Evolutionary conservation across 2,888 invertebrate genomes (phyloP).

Genomic region (Oxyteleia sp.): DNA sequence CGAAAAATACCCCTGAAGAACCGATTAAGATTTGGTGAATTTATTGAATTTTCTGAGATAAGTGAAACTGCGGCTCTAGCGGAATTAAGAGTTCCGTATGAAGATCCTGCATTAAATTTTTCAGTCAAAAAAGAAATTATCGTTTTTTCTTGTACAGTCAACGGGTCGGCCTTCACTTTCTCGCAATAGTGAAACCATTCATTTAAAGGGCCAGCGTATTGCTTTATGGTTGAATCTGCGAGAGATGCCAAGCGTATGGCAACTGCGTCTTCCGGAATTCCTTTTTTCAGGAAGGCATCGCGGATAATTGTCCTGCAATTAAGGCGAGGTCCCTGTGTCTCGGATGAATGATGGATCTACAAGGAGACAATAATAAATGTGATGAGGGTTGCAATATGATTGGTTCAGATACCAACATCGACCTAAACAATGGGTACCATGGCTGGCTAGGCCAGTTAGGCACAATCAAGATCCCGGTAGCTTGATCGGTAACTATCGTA

Average conservation of each 20-base stretch:
- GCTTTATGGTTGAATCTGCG: slow-evolving; percentile 67
- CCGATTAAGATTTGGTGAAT: slow-evolving; percentile 7
- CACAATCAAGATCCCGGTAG: slow-evolving; percentile 25
- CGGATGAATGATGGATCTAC: slow-evolving; percentile 27
- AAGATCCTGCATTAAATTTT: not conserved
- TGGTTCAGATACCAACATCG: slow-evolving; percentile 19
- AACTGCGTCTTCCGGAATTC: slow-evolving; percentile 35
- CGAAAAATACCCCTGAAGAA: slow-evolving; percentile 49
- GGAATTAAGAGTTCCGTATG: not conserved
- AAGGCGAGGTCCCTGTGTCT: not conserved
- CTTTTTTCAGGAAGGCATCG: slow-evolving; percentile 22
- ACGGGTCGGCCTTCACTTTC: slow-evolving; percentile 30
- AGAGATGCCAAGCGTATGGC: slow-evolving; percentile 71
- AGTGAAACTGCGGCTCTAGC: slow-evolving; percentile 11
- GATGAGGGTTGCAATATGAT: slow-evolving; percentile 40
- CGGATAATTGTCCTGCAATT: slow-evolving; percentile 35
- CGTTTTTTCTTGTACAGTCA: not conserved
- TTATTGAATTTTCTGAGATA: not conserved
- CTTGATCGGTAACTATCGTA: slow-evolving; percentile 63
- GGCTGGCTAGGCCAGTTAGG: slow-evolving; percentile 60
- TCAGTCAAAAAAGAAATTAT: not conserved
- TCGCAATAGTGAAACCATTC: slow-evolving; percentile 24
- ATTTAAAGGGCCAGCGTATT: slow-evolving; percentile 62
- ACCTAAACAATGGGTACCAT: too few relatives aligned
- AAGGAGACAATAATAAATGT: slow-evolving; percentile 39